Base-by-base conservation (phyloP, 2,888 invertebrate species). In the Boloria euphrosyne region DNA sequence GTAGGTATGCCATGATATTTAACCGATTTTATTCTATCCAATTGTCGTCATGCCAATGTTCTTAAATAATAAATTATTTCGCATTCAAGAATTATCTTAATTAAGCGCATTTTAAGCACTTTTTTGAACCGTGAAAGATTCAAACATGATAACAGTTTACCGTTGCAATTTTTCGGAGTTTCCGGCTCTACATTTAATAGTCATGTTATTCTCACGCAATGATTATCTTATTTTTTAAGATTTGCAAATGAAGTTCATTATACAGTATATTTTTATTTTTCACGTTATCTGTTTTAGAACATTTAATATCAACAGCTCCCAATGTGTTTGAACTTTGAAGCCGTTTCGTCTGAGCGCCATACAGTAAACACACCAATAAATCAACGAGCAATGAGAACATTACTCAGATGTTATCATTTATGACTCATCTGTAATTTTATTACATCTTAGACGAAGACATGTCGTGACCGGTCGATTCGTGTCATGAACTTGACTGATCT, bases 401-500 rank as follows among this genome's bases (percentile, higher is more conserved):
- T 70, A 79, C 76, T 74, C 75, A 78, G 77, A 78, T 80, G 79
- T 78, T 71, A 78, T 74, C 75, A 75, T 73, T 67, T 75, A 72
- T 86, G 84, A 86, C 68, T 88, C 90, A 87, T 81, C 74, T 80
- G 81, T 81, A 82, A 81, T 85, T 84, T 83, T 80, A 82, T 82
- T 82, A 86, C 84, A 82, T 82, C 78, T 80, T 72, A 73, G 76
- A 75, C 73, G 71, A 75, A 83, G 81, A 86, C 90, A 83, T 82
- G 91, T 90, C 89, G 84, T 86, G 91, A 91, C 91, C 82, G 78
- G 91, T 89, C 82, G 74, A 76, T 78, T 78, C 87, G 71, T 82
- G 85, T 86, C 85, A 75, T 83, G 89, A 87, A 90, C 89, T 88
- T 89, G 87, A 87, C 82, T 84, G 81, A 85, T 85, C 81, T 78